Percentiles rank a stretch among this genome's conserved stretches.
Evolutionary conservation across 2,797 vertebrate species (phyloP).

Genomic region (Capromys pilorides): DNA sequence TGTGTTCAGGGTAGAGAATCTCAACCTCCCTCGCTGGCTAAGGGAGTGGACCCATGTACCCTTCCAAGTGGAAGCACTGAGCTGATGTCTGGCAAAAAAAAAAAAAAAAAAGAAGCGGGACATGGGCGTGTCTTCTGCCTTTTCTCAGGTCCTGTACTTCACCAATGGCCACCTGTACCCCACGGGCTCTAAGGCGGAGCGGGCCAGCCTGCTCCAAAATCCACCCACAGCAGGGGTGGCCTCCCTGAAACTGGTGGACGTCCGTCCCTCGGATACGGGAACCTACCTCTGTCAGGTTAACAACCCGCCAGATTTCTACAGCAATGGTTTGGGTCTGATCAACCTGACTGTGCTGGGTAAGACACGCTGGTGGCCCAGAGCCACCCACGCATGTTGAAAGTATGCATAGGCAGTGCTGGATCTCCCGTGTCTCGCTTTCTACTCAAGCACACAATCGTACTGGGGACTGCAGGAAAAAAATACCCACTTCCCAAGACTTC

Average conservation of each 20-base stretch:
- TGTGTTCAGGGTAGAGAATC: background rate
- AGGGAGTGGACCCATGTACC: background rate
- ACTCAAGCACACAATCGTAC: background rate
- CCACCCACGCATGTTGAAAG: background rate
- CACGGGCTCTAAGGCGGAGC: conserved; percentile 80
- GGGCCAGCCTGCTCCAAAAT: conserved; percentile 81
- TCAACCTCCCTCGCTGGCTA: background rate
- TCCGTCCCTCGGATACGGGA: conserved; percentile 83
- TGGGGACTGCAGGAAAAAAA: background rate
- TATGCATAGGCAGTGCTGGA: background rate
- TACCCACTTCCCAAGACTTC: background rate
- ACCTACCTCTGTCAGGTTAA: conserved; percentile 86
- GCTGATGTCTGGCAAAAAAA: background rate
- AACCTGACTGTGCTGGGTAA: conserved; percentile 86
- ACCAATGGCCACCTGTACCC: conserved; percentile 82
- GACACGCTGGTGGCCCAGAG: background rate
- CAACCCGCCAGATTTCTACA: conserved; percentile 86
- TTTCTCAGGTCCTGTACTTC: conserved; percentile 85
- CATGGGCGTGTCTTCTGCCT: background rate
- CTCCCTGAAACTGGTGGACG: conserved; percentile 81
- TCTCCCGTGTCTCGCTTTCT: background rate
- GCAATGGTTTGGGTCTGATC: conserved; percentile 83
- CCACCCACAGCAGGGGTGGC: conserved; percentile 84
- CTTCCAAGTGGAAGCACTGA: background rate
- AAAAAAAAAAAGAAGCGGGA: no score